A percentile compares a stretch with the other conserved stretches of the same genome.
Evolutionary conservation across 2,797 vertebrate genomes (phyloP).

Genomic region (Melanotaenia boesemani): DNA sequence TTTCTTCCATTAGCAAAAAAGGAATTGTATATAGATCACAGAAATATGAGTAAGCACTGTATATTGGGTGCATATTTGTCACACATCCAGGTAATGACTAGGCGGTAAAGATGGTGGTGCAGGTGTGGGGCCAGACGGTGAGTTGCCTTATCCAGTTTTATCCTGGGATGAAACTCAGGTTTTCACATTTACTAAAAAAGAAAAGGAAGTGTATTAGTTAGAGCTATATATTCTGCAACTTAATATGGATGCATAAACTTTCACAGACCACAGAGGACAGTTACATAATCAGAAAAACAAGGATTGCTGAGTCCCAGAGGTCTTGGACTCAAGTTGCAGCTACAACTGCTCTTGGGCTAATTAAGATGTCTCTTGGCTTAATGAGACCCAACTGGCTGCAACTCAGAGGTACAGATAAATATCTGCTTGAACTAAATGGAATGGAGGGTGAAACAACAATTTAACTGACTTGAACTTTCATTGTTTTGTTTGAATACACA

Average conservation of each 20-base stretch:
- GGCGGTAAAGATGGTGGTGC: slow-evolving; percentile 70
- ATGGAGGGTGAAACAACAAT: slow-evolving; percentile 7
- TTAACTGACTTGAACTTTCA: slow-evolving; percentile 26
- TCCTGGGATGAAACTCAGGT: slow-evolving; percentile 79
- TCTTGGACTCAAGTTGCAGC: slow-evolving; percentile 35
- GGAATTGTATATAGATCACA: slow-evolving; percentile 61
- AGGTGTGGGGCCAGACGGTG: slow-evolving; percentile 69
- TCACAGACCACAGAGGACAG: slow-evolving; percentile 67
- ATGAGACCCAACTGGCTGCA: slow-evolving; percentile 63
- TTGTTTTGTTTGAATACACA: not conserved
- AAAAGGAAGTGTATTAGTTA: slow-evolving; percentile 72
- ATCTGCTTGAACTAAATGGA: slow-evolving; percentile 10
- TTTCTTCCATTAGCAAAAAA: slow-evolving; percentile 57
- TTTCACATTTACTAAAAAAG: slow-evolving; percentile 85
- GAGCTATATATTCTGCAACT: slow-evolving; percentile 51
- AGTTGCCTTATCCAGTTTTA: slow-evolving; percentile 70
- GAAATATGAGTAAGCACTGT: slow-evolving; percentile 70
- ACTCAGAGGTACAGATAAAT: slow-evolving; percentile 22
- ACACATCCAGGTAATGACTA: slow-evolving; percentile 77
- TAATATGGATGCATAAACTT: slow-evolving; percentile 59
- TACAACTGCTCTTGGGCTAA: slow-evolving; percentile 50
- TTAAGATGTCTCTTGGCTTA: slow-evolving; percentile 57
- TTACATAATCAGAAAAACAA: slow-evolving; percentile 60
- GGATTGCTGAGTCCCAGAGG: slow-evolving; percentile 45
- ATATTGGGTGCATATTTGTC: slow-evolving; percentile 70